These are phyloP conservation scores for Maniola jurtina DNA, from an alignment of 1,140 invertebrate species.

Conservation along the genomic window DNA sequence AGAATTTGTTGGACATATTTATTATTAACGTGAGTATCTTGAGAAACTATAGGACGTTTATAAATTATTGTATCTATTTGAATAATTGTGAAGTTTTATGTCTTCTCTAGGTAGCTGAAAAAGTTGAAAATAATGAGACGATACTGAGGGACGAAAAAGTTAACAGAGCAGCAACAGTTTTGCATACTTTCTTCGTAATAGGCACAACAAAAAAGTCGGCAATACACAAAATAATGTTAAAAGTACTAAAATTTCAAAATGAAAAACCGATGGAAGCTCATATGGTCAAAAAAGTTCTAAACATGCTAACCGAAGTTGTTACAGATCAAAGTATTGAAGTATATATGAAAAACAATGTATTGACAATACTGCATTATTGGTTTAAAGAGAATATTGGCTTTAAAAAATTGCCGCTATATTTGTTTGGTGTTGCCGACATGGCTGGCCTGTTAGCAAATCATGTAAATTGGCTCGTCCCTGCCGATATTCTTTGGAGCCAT, in stretches of 20 bases:
- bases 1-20: conserved; percentile 52
- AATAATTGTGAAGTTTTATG: neutral
- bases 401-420: conserved; percentile 47
- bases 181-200: conserved; percentile 54
- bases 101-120: conserved; percentile 45
- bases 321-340: conserved; percentile 35
- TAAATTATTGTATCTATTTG: neutral
- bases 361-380: conserved; percentile 56
- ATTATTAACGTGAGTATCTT: conserved; percentile 49
- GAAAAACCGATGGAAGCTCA: conserved; percentile 49
- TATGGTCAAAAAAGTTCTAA: conserved; percentile 54
- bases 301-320: conserved; percentile 39
- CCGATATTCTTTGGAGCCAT: conserved; percentile 56
- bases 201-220: conserved; percentile 41
- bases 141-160: conserved; percentile 63
- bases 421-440: conserved; percentile 47
- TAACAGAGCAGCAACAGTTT: conserved; percentile 62
- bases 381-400: conserved; percentile 43
- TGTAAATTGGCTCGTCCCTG: conserved; percentile 51
- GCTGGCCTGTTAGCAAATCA: conserved; percentile 48
- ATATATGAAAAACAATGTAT: conserved; percentile 51
- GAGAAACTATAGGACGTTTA: conserved; percentile 13
- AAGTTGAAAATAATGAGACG: conserved; percentile 41
- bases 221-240: conserved; percentile 45
- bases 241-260: conserved; percentile 46